Base-by-base conservation (phyloP, 1,140 invertebrate species). In the Rhynchophorus ferrugineus region DNA sequence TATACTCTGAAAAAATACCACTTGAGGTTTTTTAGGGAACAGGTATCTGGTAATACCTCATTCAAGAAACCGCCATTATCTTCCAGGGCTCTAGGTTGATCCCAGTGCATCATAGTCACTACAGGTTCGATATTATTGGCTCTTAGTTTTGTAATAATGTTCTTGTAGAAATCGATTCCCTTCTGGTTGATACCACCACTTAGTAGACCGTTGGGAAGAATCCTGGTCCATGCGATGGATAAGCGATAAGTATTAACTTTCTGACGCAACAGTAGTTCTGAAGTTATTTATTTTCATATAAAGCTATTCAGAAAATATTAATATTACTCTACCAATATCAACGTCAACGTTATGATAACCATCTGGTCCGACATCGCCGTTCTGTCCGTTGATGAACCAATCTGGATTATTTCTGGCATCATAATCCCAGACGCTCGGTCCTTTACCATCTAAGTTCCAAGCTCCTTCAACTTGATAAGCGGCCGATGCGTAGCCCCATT, bases 111-210 rank as follows among this genome's bases (percentile, higher is more conserved):
- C 6, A 69, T 42, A 0, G 67, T 80, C 59, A 85, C 80, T 68
- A 57, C 3, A n/a, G 56, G 49, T 45, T 44, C 46, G 11, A 57
- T 49, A 13, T 38, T 38, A 8, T 53, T 45, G 18, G 68, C 73
- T 8, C 73, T 43, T 0, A 84, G 60, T 47, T 74, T 75, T 43
- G 79, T 61, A 21, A 82, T 74, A 0, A 83, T 48, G 14, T 71
- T 61, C 29, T 76, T 72, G 54, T 83, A 83, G 60, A 78, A 80
- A 6, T 68, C 43, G 11, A 80, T 59, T n/a, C 80, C 81, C 38
- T 75, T 73, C 29, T 73, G 68, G 59, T 82, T 83, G 1, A 82
- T 56, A 8, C 69, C 53, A 53, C 74, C 70, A n/a, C n/a, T n/a
- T 3, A 65, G 60, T 20, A 24, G 50, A 3, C 59, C 59, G n/a